Evolutionary conservation across 2,797 vertebrate genomes (phyloP).

Genomic region (Cryptoblepharus egeriae): DNA sequence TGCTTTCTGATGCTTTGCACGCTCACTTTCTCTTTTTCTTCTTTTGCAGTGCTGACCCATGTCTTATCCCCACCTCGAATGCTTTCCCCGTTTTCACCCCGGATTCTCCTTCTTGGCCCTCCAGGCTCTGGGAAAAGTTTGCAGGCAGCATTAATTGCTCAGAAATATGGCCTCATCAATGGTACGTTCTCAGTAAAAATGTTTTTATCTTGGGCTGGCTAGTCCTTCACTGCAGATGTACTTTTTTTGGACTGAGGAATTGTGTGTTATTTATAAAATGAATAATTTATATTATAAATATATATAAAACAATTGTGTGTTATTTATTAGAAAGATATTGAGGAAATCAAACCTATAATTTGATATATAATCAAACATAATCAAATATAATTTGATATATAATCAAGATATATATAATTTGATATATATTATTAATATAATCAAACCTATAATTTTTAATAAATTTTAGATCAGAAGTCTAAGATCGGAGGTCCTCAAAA

Average conservation of each 20-base stretch:
- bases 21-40: background rate
- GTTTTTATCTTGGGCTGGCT: background rate
- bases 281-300: too few species aligned
- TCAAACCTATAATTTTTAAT: background rate
- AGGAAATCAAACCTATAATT: background rate
- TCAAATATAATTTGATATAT: too few species aligned
- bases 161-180: slow-evolving; percentile 87
- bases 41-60: slow-evolving; percentile 79
- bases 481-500: too few species aligned
- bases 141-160: slow-evolving; percentile 85
- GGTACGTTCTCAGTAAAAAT: slow-evolving; percentile 77
- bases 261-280: background rate
- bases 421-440: too few species aligned
- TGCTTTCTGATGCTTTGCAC: background rate
- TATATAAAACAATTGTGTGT: too few species aligned
- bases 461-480: too few species aligned
- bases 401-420: too few species aligned
- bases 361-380: too few species aligned
- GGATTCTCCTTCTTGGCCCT: slow-evolving; percentile 87
- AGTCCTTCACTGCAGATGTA: too few species aligned
- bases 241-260: background rate
- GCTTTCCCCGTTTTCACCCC: slow-evolving; percentile 83
- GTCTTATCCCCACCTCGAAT: slow-evolving; percentile 74
- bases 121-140: slow-evolving; percentile 88
- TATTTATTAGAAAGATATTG: slow-evolving; percentile 1